Base-by-base conservation (phyloP, 1,140 invertebrate species). In the Brachionus plicatilis region DNA sequence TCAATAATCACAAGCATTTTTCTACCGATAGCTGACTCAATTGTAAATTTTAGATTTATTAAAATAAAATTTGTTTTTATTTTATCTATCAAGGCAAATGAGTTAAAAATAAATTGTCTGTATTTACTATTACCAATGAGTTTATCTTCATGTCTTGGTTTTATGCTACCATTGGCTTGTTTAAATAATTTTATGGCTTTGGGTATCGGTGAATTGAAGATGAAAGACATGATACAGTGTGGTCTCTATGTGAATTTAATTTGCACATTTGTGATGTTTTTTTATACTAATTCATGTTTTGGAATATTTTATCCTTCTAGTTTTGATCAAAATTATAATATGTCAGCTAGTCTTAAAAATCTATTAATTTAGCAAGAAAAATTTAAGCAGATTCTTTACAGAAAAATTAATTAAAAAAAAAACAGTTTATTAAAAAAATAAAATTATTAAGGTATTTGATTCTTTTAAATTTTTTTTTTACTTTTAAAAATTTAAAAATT, bases 151-250 rank as follows among this genome's bases (percentile, higher is more conserved):
- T 76, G 72, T 24, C 27, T 76, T 20, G 72, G 72, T 24, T 76
- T 76, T 50, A 76, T 76, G 72, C 43, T 76, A 3, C 72, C 72
- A 27, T 50, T 76, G 9, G 72, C 72, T 17, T 47, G 72, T 47
- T 29, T 76, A 27, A 76, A 76, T 50, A 76, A 76, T 50, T 76
- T 76, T 76, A 76, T 76, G 72, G 33, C 8, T 24, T 50, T 76
- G 7, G 72, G 43, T 27, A 8, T n/a, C 0, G 72, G 72, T 12
- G 17, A 14, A 20, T 50, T 76, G 11, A 76, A 76, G 47, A 76
- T 76, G 72, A 37, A 45, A 11, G 72, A 76, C 27, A 76, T 76
- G 72, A 76, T 76, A 20, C 47, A 47, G 47, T 47, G 41, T 50
- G 72, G 72, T 14, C 24, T 76, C 1, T 50, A 50, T 76, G 45